A percentile compares a stretch with the other conserved stretches of the same genome.
phyloP scores from a whole-genome alignment of 2,113 vertebrate species.

The Gymnobelideus leadbeateri region DNA sequence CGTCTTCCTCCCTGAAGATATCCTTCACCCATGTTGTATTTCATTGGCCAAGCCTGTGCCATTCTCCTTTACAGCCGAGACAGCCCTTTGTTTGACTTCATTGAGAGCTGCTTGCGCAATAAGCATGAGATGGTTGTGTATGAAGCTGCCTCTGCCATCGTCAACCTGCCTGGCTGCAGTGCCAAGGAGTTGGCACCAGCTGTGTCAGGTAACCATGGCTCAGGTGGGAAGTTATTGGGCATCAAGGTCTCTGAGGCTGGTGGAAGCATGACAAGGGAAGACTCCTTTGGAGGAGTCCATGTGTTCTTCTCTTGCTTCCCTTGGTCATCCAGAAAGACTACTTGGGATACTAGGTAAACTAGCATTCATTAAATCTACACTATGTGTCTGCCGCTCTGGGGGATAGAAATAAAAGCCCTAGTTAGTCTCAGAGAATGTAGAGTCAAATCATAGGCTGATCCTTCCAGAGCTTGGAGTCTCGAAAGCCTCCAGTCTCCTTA shows the following conservation, averaged over 20 bases:
- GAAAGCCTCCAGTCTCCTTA: too few relatives aligned
- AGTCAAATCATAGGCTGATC: background rate
- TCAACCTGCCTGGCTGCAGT: conserved; percentile 88
- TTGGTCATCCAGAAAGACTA: background rate
- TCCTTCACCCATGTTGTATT: background rate
- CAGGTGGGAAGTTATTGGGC: background rate
- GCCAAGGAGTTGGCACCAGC: conserved; percentile 89
- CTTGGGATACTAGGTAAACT: background rate
- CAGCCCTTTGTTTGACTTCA: conserved; percentile 89
- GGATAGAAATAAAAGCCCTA: background rate
- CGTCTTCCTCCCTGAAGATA: background rate
- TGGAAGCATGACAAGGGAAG: background rate
- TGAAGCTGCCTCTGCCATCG: conserved; percentile 88
- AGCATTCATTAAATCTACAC: background rate
- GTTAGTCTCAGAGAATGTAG: background rate
- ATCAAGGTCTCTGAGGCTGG: background rate
- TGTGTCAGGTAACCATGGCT: conserved; percentile 84
- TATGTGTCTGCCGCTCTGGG: background rate
- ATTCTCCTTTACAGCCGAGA: conserved; percentile 79
- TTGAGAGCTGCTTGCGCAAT: conserved; percentile 88
- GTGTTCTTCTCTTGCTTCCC: background rate
- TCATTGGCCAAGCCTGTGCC: background rate
- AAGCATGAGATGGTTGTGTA: conserved; percentile 92
- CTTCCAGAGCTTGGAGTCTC: background rate
- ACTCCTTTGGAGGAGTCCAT: background rate